These are phyloP conservation scores for Hestina assimilis DNA, from an alignment of 1,140 invertebrate species.

Conservation along the genomic window DNA sequence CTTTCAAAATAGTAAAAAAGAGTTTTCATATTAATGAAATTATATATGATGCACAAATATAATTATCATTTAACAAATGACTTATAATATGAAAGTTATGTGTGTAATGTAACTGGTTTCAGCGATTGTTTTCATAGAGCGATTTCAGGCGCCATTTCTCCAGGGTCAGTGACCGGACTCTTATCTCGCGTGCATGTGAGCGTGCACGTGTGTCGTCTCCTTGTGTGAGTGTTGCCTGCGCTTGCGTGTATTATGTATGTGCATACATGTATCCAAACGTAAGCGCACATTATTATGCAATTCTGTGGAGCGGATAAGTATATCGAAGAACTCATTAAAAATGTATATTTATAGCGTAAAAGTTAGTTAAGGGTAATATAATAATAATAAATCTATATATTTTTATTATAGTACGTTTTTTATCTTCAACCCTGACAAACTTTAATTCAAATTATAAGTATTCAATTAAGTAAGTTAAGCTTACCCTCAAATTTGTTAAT, in stretches of 20 bases:
- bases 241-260: constrained; percentile 40
- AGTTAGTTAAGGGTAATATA: constrained; percentile 23
- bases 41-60: too few relatives aligned
- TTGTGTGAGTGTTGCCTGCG: constrained; percentile 37
- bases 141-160: constrained; percentile 64
- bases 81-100: constrained; percentile 1
- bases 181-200: constrained; percentile 60
- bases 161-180: constrained; percentile 61
- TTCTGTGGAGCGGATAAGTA: constrained; percentile 50
- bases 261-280: constrained; percentile 38
- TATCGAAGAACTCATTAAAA: constrained; percentile 48
- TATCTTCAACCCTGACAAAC: too few relatives aligned
- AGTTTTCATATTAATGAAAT: too few relatives aligned
- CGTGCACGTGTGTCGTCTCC: constrained; percentile 31
- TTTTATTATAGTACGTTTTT: too few relatives aligned
- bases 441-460: too few relatives aligned
- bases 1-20: too few relatives aligned
- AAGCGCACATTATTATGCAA: constrained; percentile 61
- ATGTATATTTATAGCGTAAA: constrained; percentile 40
- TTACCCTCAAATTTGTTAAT: too few relatives aligned
- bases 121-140: constrained; percentile 46
- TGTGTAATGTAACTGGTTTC: constrained; percentile 22
- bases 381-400: too few relatives aligned
- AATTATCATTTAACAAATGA: too few relatives aligned
- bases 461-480: too few relatives aligned